Evolutionary conservation across 2,888 invertebrate species (phyloP).

Genomic region (Pristionchus maxplancki): DNA sequence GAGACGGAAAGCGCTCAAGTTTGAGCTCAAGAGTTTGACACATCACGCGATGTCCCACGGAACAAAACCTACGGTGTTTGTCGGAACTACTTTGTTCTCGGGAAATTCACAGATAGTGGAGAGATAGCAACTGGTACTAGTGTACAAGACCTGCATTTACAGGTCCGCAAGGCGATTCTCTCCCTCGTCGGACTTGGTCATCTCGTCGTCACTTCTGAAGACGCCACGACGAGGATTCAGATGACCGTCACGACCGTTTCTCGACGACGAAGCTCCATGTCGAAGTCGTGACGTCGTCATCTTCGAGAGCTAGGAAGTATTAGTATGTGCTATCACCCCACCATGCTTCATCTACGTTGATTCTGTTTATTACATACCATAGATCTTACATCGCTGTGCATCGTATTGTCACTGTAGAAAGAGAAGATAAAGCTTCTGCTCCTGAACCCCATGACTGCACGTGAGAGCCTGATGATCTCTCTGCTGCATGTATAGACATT

Average conservation of each 20-base stretch:
- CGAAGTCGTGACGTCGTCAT: not conserved
- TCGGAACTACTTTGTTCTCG: not conserved
- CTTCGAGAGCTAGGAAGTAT: too few relatives aligned
- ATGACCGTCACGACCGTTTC: slow-evolving; percentile 43
- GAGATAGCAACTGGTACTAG: not conserved
- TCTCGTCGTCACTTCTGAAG: slow-evolving; percentile 26
- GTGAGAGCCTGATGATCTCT: too few relatives aligned
- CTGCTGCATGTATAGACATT: too few relatives aligned
- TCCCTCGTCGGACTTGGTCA: slow-evolving; percentile 33
- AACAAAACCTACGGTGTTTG: not conserved
- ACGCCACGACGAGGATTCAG: slow-evolving; percentile 17
- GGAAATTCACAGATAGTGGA: not conserved
- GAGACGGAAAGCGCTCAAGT: not conserved
- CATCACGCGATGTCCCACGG: not conserved
- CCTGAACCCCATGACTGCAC: too few relatives aligned
- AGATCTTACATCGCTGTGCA: not conserved
- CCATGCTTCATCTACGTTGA: too few relatives aligned
- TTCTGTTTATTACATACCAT: not conserved
- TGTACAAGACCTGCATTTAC: not conserved
- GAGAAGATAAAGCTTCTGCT: too few relatives aligned
- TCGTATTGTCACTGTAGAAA: too few relatives aligned
- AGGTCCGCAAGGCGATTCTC: slow-evolving; percentile 46
- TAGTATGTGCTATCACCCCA: too few relatives aligned
- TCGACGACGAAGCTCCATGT: not conserved
- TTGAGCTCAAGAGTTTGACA: slow-evolving; percentile 1